Base-by-base conservation (phyloP, 2,888 invertebrate genomes). In the Patella ulyssiponensis region DNA sequence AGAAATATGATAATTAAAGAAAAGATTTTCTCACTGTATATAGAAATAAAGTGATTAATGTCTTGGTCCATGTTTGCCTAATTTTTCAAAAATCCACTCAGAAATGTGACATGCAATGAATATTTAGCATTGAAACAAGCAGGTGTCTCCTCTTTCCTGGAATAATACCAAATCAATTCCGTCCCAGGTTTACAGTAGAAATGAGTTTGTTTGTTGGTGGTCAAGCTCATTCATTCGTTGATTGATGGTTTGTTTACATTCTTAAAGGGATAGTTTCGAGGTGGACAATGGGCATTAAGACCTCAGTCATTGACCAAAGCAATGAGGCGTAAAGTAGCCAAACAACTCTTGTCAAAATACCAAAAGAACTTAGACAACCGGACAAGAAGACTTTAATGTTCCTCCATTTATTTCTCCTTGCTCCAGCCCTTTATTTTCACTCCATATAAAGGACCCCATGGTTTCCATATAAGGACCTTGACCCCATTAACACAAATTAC, bases 401-500 rank as follows among this genome's bases (percentile, higher is more conserved):
- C 44, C 44, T 44, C 9, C 44, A 44, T 44, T 44, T 44, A 9
- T 44, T 44, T 44, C 44, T 44, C 9, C 44, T 44, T 44, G 44
- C 44, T 44, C 9, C 44, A 44, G 44, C 44, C 44, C 44, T 44
- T 33, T 44, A 44, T 44, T 44, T 44, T 44, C 44, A 44, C 44
- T 44, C 44, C 9, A 9, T 9, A 64, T 64, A 64, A 64, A 64
- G 23, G 64, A 64, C 64, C 11, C 20, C 11, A 12, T 12, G 64
- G 64, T 64, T 64, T 64, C 64, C 12, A 14, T 64, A 44, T 64
- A 64, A 64, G 64, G 64, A 23, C 64, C 23, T 20, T 64, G 64
- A 64, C 64, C 64, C 64, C 64, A 64, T 64, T 64, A 64, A 64
- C 64, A 64, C 64, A 64, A 64, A 64, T 64, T 64, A 64, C 64